A percentile compares a stretch with the other conserved stretches of the same genome.
Evolutionary conservation across 2,797 vertebrate genomes (phyloP).

Genomic region (Anguilla obscura): DNA sequence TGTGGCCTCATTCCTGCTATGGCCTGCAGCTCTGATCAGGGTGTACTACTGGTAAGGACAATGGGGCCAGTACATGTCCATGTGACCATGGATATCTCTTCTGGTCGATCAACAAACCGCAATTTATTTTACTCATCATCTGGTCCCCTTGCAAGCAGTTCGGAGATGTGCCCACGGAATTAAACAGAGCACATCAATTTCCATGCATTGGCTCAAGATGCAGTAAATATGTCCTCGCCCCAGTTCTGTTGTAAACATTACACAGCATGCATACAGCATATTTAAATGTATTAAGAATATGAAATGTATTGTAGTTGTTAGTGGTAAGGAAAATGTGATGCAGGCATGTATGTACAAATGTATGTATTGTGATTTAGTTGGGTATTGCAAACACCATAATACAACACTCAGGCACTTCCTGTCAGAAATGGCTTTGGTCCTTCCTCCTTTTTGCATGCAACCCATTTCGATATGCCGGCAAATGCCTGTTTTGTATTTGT

Average conservation of each 20-base stretch:
- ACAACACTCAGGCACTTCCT: background rate
- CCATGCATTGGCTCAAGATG: background rate
- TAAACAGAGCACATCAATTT: too few relatives aligned
- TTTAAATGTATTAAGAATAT: background rate
- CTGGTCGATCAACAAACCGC: background rate
- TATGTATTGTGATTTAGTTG: background rate
- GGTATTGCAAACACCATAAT: background rate
- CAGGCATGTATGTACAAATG: background rate
- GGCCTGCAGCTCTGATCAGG: slow-evolving; percentile 79
- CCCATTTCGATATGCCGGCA: background rate
- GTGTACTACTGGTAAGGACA: slow-evolving; percentile 84
- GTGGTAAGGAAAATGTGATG: background rate
- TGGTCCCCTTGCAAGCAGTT: background rate
- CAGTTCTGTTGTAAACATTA: background rate
- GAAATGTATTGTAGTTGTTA: background rate
- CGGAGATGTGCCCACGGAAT: too few relatives aligned
- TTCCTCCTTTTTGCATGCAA: background rate
- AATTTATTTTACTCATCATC: background rate
- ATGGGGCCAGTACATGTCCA: background rate
- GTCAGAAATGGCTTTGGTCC: background rate
- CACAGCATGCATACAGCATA: background rate
- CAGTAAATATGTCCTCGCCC: background rate
- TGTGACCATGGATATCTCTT: background rate
- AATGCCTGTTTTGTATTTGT: background rate
- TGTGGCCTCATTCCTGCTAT: slow-evolving; percentile 78